Base-by-base conservation (phyloP, 2,888 invertebrate species). In the Drosophila cognata region DNA sequence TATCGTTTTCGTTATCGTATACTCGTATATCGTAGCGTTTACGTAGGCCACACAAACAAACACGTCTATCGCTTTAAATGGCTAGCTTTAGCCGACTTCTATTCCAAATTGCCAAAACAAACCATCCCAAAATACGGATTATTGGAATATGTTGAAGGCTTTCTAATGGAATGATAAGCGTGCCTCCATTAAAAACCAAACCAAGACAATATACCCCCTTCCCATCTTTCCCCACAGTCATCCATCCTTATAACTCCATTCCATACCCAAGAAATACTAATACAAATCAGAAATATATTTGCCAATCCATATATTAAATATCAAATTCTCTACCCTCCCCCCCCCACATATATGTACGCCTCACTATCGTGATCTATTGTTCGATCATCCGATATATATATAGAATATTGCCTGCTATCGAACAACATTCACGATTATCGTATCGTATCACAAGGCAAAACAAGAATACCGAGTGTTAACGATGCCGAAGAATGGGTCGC, bases 381-480 rank as follows among this genome's bases (percentile, higher is more conserved):
- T 74, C 68, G 55, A 62, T 29, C 28, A 10, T 38, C 36, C 10
- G 48, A 35, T 60, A 38, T 53, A 52, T 11, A 59, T 64, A 79
- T 95, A 97, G 97, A 95, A 52, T 95, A 94, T 92, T 96, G 96
- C 94, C 93, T 95, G 93, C 95, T 97, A 92, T 95, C 95, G 93
- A 95, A 97, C 94, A 96, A 97, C 94, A 94, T 97, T 94, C 93
- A 94, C 94, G 96, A 97, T 93, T 98, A 98, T 95, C 94, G 95
- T 95, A 97, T 97, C 95, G 95, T 98, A 93, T 96, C 98, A 93
- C 98, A 99, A 95, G 98, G 98, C 94, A 97, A 97, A 94, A 96
- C 96, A 88, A 96, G 97, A 89, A 98, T 98, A 93, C 97, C 98
- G 91, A 95, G 95, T 94, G 96, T 98, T 92, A 97, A 98, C 94